Evolutionary conservation across 2,797 vertebrate species (phyloP).

Genomic region (Adelosebastes latens): DNA sequence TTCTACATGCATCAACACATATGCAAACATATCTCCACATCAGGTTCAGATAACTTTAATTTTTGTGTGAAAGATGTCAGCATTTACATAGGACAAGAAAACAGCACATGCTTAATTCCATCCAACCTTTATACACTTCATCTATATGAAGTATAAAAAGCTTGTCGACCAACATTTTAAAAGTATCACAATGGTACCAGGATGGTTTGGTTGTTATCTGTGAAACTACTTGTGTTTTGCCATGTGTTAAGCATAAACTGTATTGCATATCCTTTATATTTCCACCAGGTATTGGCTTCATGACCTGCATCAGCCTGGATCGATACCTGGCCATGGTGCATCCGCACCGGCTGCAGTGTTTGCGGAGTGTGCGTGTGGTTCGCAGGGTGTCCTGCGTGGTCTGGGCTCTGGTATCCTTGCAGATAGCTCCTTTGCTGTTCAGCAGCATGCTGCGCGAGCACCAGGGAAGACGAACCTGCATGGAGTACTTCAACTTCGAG

Average conservation of each 20-base stretch:
- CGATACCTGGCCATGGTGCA: constrained; percentile 88
- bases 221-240: background rate
- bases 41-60: background rate
- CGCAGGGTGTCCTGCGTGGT: constrained; percentile 76
- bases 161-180: background rate
- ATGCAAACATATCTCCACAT: background rate
- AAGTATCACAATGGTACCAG: background rate
- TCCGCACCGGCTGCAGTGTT: constrained; percentile 70
- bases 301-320: constrained; percentile 89
- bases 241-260: background rate
- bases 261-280: background rate
- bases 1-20: background rate
- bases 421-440: constrained; percentile 83
- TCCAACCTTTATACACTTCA: background rate
- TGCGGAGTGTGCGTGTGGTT: constrained; percentile 74
- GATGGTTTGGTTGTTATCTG: background rate
- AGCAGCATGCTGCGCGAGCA: constrained; percentile 65
- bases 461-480: constrained; percentile 81
- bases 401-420: constrained; percentile 83
- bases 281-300: constrained; percentile 85
- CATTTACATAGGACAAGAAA: background rate
- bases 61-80: background rate
- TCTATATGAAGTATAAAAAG: background rate
- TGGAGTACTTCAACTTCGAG: constrained; percentile 87
- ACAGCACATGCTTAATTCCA: no score